A percentile compares a stretch with the other conserved stretches of the same genome.
Evolutionary conservation across 2,797 vertebrate species (phyloP).

Genomic region (Cygnus olor): DNA sequence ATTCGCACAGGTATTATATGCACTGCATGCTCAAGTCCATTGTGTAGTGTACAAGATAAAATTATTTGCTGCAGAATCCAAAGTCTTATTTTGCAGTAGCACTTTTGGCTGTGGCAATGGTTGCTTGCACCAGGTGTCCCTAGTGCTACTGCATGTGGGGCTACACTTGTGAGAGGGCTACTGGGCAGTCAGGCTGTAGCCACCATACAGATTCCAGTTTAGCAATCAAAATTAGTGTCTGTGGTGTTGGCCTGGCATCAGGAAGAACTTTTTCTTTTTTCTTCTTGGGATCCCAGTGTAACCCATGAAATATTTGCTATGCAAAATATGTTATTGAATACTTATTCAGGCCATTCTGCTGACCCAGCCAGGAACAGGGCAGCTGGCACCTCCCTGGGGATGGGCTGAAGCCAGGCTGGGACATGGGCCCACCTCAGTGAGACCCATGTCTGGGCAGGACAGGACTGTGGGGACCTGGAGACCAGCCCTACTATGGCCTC

Average conservation of each 20-base stretch:
- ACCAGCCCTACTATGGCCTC: accelerated
- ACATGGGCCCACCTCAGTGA: accelerated
- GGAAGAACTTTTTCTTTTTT: not conserved
- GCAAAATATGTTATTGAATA: not conserved
- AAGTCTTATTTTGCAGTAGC: not conserved
- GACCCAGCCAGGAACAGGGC: not conserved
- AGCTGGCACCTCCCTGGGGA: not conserved
- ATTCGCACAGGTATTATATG: not conserved
- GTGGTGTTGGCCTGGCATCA: not conserved
- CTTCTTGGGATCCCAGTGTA: too few species aligned
- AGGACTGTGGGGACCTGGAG: not conserved
- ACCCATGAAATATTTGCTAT: not conserved
- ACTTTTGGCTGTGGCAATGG: not conserved
- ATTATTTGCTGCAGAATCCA: not conserved
- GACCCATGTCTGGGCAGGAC: not conserved
- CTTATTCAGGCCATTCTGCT: not conserved
- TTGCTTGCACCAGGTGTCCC: not conserved
- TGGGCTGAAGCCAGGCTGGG: not conserved
- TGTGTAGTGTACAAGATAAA: not conserved
- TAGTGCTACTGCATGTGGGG: not conserved
- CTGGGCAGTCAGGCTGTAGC: not conserved
- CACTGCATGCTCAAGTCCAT: not conserved
- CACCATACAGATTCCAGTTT: not conserved
- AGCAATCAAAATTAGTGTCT: not conserved
- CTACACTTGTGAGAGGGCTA: not conserved